Base-by-base conservation (phyloP, 2,113 vertebrate species). In the Passerina amoena region DNA sequence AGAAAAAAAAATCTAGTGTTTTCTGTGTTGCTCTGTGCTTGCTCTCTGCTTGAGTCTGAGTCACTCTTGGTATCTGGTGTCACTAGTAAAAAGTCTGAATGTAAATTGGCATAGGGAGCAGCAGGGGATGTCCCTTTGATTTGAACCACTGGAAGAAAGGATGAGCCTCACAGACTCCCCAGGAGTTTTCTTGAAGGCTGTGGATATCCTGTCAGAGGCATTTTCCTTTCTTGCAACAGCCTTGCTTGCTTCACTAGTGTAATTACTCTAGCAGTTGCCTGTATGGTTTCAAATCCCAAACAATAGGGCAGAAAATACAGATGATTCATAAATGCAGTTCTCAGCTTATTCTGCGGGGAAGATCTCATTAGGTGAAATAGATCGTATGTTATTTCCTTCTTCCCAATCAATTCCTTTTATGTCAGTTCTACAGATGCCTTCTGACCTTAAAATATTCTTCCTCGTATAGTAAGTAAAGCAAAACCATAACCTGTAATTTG, bases 381-480 rank as follows among this genome's bases (percentile, higher is more conserved):
- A 87, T 94, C 14, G 0, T 86, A 63, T 90, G 61, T 93, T 96
- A 88, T 86, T 95, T 96, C 86, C 77, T 92, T 93, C 53, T 94
- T 91, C 81, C 69, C 86, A 82, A 93, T 94, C 90, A 91, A 54
- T 95, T 95, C 68, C 45, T 88, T 94, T 95, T 93, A 93, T 96
- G 95, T 93, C 72, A 76, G 69, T 84, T 86, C 66, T 88, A n/a
- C 8, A 23, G 40, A 71, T 90, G 60, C 88, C 90, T 96, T 94
- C 76, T 94, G 95, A 95, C 93, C 88, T 92, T 96, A 93, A 94
- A 94, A 89, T 82, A 93, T 79, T 93, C 57, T 90, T 79, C 37
- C 65, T 79, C 1, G 0, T 86, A 66, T 61, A 83, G 80, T 88
- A 89, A 94, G 59, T 65, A 94, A 95, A 95, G 57, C 53, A 87